phyloP scores from a whole-genome alignment of 2,113 vertebrate genomes.

The Passer domesticus region DNA sequence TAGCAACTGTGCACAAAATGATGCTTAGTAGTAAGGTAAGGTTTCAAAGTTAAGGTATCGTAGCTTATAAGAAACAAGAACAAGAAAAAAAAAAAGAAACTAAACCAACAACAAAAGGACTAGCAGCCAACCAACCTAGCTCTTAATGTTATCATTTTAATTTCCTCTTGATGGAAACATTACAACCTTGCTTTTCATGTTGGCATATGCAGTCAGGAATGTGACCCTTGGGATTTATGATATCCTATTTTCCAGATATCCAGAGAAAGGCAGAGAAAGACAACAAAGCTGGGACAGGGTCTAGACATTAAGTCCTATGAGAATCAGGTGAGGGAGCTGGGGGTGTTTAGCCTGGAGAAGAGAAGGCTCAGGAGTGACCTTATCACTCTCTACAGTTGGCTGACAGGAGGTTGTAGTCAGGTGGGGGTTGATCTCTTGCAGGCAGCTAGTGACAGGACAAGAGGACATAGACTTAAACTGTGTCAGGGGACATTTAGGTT shows the following conservation, averaged over 20 bases:
- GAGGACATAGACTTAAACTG: neutral
- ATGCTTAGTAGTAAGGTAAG: neutral
- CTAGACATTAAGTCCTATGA: neutral
- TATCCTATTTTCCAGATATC: neutral
- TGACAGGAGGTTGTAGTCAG: too few relatives aligned
- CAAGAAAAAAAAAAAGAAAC: accelerated
- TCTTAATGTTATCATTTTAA: neutral
- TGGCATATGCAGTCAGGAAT: neutral
- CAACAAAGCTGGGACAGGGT: neutral
- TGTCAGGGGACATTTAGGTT: neutral
- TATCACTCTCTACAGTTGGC: neutral
- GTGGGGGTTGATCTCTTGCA: accelerated
- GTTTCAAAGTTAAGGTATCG: neutral
- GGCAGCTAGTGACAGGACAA: neutral
- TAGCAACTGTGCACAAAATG: neutral
- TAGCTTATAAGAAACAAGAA: neutral
- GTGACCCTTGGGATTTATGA: neutral
- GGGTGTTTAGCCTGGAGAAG: neutral
- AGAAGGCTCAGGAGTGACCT: neutral
- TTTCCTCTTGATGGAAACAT: neutral
- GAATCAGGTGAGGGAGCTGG: neutral
- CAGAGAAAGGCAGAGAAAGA: neutral
- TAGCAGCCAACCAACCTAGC: accelerated
- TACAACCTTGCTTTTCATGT: neutral
- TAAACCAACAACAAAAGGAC: neutral